Base-by-base conservation (phyloP, 1,140 invertebrate genomes). In the Eufriesea mexicana region DNA sequence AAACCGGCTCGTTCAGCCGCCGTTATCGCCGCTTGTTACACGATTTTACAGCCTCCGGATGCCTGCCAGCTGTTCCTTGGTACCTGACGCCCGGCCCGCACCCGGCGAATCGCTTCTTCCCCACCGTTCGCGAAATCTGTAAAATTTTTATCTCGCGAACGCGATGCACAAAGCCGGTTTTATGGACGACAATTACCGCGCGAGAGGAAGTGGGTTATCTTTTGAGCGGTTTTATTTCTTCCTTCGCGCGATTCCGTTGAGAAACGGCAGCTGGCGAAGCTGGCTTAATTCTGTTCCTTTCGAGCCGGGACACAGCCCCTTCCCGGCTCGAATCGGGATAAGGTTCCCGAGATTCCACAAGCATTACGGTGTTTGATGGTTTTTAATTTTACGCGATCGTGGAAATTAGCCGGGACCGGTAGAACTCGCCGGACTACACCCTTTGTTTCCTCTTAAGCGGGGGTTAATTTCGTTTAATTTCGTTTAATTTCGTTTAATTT, bases 1-100 rank as follows among this genome's bases (percentile, higher is more conserved):
- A 82, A 85, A 85, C 28, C 25, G 49, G 67, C 59, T 73, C 64
- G 59, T 78, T 78, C 35, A 8, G 10, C 9, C 23, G 2, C 18
- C 23, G 57, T 85, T 85, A 85, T 85, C 67, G 47, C 55, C 18
- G 61, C 84, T 85, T 85, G 78, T 85, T 77, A 71, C 61, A 55
- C 57, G 73, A 73, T 73, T 85, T 85, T 82, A 84, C 59, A 84
- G 45, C 67, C 66, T 77, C 59, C 71, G 47, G 54, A 82, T 62
- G 73, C 61, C 73, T 12, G 20, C 47, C 47, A 54, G 42, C 70
- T 62, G 74, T 71, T 51, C 68, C 75, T 79, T 74, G 57, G 74
- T 49, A 25, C 25, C 14, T 14, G 54, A 61, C n/a, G n/a, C 62
- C 71, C 55, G 16, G 55, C 55, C 57, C n/a, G 47, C 28, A 16